These are phyloP conservation scores for Nipponia nippon DNA, from an alignment of 2,113 vertebrate species.

Conservation along the genomic window DNA sequence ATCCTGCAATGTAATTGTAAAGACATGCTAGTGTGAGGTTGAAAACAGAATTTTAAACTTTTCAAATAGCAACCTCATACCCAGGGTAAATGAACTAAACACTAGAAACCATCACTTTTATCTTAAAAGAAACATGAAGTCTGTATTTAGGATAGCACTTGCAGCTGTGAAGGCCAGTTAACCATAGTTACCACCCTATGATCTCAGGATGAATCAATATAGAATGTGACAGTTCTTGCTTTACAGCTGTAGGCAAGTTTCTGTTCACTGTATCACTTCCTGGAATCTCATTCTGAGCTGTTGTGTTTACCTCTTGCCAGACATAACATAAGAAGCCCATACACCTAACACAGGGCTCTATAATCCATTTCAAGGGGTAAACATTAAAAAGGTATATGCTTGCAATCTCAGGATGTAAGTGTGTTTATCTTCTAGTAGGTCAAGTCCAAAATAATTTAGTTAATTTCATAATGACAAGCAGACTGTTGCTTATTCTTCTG, in stretches of 20 bases:
- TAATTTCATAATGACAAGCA: neutral
- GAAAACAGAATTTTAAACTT: neutral
- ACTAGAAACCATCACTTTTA: neutral
- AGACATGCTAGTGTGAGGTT: neutral
- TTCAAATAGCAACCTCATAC: neutral
- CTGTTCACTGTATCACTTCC: neutral
- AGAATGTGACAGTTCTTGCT: neutral
- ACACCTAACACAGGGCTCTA: neutral
- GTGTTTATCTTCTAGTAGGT: neutral
- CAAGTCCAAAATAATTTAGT: neutral
- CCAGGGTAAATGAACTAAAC: neutral
- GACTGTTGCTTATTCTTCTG: neutral
- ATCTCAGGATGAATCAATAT: neutral
- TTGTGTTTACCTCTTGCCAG: neutral
- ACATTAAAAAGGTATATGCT: neutral
- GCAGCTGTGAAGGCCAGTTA: neutral
- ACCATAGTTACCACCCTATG: neutral
- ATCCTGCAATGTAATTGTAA: neutral
- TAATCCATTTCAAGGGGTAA: neutral
- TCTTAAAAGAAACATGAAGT: neutral
- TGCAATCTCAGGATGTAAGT: neutral
- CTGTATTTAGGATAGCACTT: neutral
- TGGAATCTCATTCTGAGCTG: neutral
- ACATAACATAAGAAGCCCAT: neutral
- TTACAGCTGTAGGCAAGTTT: neutral